Evolutionary conservation across 2,888 invertebrate species (phyloP), one percentile per base, ranked within the genome.

Genomic region (Deilephila elpenor): DNA sequence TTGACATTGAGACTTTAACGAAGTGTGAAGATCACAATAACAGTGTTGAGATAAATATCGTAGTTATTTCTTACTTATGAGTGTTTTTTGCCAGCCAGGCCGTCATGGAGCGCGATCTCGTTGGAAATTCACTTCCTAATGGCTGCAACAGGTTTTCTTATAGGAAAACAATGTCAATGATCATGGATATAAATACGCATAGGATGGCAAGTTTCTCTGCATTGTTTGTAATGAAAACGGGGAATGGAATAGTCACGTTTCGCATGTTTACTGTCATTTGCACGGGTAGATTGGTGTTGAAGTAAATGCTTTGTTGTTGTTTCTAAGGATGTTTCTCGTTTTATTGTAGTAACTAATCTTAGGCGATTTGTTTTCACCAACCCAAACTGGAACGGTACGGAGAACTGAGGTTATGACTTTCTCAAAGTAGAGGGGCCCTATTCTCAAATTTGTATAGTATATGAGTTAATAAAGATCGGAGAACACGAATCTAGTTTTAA

Each of bases 1-100:
- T 73, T 84, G 88, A 83, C 89, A 89, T 89, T 89, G 89, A 86
- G 80, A 70, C 73, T 78, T 78, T 86, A 89, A 84, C 85, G 88
- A 86, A 89, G 86, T 89, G 90, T 92, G 90, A 91, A 91, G 89
- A 88, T 85, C 82, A 78, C 78, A 78, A 67, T 74, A 71, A 71
- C 61, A 71, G 70, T 20, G 19, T 51, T 71, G 70, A 61, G 56
- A 78, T 77, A 83, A 81, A 67, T 77, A 75, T 75, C 78, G 75
- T 78, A 75, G 76, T 80, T 77, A 67, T 71, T 71, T 72, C 67
- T 78, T 78, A 76, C 79, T 79, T 75, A 75, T 75, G 75, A 74
- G 77, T 71, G 74, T 76, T 80, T 84, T 84, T 81, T 83, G 75
- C 53, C 59, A 61, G 56, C 51, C 71, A 34, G 74, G 71, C 72